phyloP scores from a whole-genome alignment of 2,888 invertebrate genomes.

The Oligia fasciuncula region DNA sequence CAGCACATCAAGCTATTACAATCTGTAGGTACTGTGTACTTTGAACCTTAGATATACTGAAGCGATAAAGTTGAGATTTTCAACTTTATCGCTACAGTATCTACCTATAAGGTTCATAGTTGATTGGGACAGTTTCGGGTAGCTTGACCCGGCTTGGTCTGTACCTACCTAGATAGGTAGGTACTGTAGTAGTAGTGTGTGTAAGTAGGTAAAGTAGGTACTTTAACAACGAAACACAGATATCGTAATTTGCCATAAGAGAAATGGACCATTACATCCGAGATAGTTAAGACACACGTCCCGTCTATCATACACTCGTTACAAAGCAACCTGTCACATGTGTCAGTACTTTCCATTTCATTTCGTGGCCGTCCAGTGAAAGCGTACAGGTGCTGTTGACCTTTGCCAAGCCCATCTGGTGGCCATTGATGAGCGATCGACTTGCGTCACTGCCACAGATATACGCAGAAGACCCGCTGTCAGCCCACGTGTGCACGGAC shows the following conservation, averaged over 20 bases:
- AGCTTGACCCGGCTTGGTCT: too few relatives aligned
- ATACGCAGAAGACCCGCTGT: constrained; percentile 12
- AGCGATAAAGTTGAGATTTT: too few relatives aligned
- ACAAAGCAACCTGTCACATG: constrained; percentile 55
- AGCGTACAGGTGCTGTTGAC: constrained; percentile 66
- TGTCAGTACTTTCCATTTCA: constrained; percentile 65
- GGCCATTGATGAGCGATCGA: constrained; percentile 56
- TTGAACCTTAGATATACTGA: too few relatives aligned
- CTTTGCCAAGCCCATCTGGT: constrained; percentile 60
- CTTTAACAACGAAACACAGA: neutral
- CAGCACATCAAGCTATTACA: too few relatives aligned
- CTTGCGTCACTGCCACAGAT: constrained; percentile 41
- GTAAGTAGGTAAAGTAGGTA: too few relatives aligned
- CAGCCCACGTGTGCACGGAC: neutral
- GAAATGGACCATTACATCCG: constrained; percentile 21
- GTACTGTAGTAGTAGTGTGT: too few relatives aligned
- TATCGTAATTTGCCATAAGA: neutral
- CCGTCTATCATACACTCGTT: constrained; percentile 39
- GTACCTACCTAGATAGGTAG: too few relatives aligned
- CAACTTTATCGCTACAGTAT: too few relatives aligned
- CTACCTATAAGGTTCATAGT: too few relatives aligned
- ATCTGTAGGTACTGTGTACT: too few relatives aligned
- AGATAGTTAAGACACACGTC: constrained; percentile 6
- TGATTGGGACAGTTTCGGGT: too few relatives aligned
- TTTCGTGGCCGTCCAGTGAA: constrained; percentile 62